Conservation (phyloP, 2,888 invertebrate genomes). For the Molorchus minor region DNA sequence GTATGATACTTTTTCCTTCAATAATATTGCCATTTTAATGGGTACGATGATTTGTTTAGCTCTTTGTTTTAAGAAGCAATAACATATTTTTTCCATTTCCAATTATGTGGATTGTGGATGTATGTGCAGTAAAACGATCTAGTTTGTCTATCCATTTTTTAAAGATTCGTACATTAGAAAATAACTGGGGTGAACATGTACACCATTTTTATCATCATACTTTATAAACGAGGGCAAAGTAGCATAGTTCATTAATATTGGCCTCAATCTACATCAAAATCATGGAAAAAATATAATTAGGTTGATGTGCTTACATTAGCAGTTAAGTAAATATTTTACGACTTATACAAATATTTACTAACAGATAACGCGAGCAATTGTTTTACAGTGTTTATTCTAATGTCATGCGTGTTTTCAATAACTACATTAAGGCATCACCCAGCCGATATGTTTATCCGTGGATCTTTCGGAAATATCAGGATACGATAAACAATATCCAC, state of each 20-base stretch:
- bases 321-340: slow-evolving; percentile 38
- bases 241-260: slow-evolving; percentile 17
- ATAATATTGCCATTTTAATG: too few relatives aligned
- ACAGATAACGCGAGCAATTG: slow-evolving; percentile 38
- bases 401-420: slow-evolving; percentile 37
- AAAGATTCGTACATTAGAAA: too few relatives aligned
- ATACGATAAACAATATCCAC: slow-evolving; percentile 23
- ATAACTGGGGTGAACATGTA: too few relatives aligned
- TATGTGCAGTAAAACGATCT: too few relatives aligned
- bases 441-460: slow-evolving; percentile 25
- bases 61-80: too few relatives aligned
- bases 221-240: neutral
- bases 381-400: slow-evolving; percentile 35
- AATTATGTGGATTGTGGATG: too few relatives aligned
- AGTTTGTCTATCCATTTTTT: too few relatives aligned
- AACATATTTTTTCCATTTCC: too few relatives aligned
- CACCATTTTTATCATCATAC: too few relatives aligned
- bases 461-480: slow-evolving; percentile 29
- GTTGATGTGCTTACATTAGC: slow-evolving; percentile 35
- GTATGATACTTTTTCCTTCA: too few relatives aligned
- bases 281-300: slow-evolving; percentile 30
- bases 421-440: slow-evolving; percentile 31
- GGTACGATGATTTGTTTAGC: too few relatives aligned
- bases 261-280: slow-evolving; percentile 15
- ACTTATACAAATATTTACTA: slow-evolving; percentile 33